Conservation (phyloP, 2,113 vertebrate species). For the Vidua chalybeata region DNA sequence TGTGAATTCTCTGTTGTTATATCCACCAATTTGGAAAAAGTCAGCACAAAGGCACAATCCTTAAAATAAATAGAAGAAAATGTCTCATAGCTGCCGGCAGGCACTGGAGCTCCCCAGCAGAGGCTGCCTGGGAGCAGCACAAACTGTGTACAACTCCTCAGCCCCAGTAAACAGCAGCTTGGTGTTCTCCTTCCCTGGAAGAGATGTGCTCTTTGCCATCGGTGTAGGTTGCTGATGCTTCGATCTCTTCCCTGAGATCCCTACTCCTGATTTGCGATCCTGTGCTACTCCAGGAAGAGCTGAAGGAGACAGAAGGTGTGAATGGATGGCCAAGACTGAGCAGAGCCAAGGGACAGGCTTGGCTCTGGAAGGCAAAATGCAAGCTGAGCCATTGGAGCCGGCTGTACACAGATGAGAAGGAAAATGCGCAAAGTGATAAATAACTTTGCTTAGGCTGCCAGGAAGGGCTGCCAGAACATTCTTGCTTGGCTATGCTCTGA, state of each 20-base stretch:
- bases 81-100: not conserved
- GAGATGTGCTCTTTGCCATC: not conserved
- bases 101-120: constrained; percentile 12
- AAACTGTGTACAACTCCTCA: not conserved
- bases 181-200: not conserved
- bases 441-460: constrained; percentile 68
- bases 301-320: constrained; percentile 73
- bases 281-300: constrained; percentile 45
- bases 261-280: constrained; percentile 3
- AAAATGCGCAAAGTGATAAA: constrained; percentile 76
- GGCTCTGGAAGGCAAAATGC: constrained; percentile 65
- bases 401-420: constrained; percentile 73
- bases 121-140: constrained; percentile 20
- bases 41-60: not conserved
- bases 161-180: not conserved
- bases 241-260: not conserved
- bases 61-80: constrained; percentile 44
- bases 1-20: constrained; percentile 33
- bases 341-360: constrained; percentile 69
- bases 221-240: constrained; percentile 7
- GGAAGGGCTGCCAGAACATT: constrained; percentile 71
- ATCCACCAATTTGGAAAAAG: constrained; percentile 14
- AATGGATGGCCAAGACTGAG: constrained; percentile 69
- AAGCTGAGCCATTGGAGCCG: constrained; percentile 73
- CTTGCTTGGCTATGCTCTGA: constrained; percentile 64